Conservation (phyloP, 2,888 invertebrate genomes). For the Baccha elongata region DNA sequence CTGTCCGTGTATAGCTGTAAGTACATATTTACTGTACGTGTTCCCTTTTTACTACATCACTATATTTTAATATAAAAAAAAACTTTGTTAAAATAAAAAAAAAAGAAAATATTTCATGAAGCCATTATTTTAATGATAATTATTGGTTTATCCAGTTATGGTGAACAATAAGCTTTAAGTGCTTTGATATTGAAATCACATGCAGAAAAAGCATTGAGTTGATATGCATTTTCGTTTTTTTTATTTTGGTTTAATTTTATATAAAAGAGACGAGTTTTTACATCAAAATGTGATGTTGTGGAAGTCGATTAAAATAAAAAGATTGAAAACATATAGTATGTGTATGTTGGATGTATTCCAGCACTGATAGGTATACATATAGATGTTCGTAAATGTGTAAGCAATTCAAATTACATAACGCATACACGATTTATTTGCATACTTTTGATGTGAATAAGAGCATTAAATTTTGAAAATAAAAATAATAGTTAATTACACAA, state of each 20-base stretch:
- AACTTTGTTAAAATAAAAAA: constrained; percentile 1
- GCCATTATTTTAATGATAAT: constrained; percentile 34
- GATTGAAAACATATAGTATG: no score
- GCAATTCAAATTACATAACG: no score
- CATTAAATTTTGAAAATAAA: no score
- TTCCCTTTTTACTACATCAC: constrained; percentile 8
- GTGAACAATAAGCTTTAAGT: constrained; percentile 22
- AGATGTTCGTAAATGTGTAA: no score
- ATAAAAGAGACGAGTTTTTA: no score
- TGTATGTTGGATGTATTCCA: no score
- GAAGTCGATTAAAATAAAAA: no score
- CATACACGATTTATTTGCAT: no score
- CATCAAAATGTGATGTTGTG: no score
- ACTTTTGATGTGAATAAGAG: no score
- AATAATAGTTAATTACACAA: no score
- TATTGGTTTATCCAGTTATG: constrained; percentile 25
- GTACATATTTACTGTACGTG: neutral
- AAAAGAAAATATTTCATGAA: neutral
- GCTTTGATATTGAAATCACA: constrained; percentile 28
- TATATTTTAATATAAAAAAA: neutral
- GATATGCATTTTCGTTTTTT: neutral
- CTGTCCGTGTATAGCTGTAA: neutral
- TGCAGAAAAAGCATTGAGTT: constrained; percentile 6
- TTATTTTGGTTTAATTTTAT: neutral
- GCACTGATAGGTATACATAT: no score